Conservation (phyloP, 1,140 invertebrate genomes). For the Centruroides sculpturatus region DNA sequence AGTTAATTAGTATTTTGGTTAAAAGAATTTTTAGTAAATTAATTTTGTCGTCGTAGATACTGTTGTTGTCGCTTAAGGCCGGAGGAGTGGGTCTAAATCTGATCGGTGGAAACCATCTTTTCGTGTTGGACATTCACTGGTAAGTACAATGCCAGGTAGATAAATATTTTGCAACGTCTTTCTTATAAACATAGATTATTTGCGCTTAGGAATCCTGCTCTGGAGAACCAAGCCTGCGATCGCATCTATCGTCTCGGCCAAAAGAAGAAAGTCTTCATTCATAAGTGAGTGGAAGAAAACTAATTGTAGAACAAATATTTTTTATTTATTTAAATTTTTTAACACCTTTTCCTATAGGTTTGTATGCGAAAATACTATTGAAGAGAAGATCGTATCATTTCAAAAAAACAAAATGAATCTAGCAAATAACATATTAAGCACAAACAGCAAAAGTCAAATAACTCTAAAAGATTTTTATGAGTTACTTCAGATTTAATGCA, state of each 20-base stretch:
- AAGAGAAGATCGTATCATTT: no score
- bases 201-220: constrained; percentile 99
- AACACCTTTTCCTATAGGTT: no score
- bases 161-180: no score
- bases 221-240: constrained; percentile 91
- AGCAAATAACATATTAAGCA: no score
- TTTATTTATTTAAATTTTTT: no score
- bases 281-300: constrained; percentile 47
- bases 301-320: no score
- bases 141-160: constrained; percentile 1
- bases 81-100: constrained; percentile 98
- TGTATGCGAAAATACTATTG: no score
- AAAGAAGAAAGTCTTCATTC: constrained; percentile 59
- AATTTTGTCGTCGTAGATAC: constrained; percentile 40
- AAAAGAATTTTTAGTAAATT: no score
- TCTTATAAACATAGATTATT: constrained; percentile 36
- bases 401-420: no score
- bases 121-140: constrained; percentile 84
- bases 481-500: no score
- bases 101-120: constrained; percentile 82
- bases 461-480: no score
- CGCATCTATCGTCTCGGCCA: constrained; percentile 68
- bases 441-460: no score
- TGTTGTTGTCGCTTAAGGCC: constrained; percentile 86
- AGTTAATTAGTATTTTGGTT: not conserved